Conservation (phyloP, 2,113 vertebrate genomes). For the Ranitomeya variabilis region DNA sequence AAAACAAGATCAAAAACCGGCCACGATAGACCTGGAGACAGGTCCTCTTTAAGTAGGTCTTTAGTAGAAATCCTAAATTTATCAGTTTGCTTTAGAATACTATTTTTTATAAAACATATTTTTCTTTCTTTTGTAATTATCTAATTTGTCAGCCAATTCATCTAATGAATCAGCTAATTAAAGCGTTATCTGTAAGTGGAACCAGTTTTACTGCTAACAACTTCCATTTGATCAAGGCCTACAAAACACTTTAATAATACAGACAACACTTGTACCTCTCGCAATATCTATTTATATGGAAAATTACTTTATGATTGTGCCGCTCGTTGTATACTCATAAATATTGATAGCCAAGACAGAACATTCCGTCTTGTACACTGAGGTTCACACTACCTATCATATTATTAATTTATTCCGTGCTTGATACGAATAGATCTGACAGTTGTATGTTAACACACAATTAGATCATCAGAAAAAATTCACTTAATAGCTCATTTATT, state of each 20-base stretch:
- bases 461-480: constrained; percentile 1
- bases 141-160: background rate
- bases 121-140: background rate
- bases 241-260: constrained; percentile 33
- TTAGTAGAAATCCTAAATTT: background rate
- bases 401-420: background rate
- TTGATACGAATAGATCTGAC: constrained; percentile 28
- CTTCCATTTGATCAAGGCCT: constrained; percentile 1
- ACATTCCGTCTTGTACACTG: constrained; percentile 19
- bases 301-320: constrained; percentile 39
- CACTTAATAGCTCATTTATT: constrained; percentile 14
- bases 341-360: constrained; percentile 26
- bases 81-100: background rate
- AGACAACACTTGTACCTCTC: constrained; percentile 34
- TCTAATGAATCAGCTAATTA: constrained; percentile 1
- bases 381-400: background rate
- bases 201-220: background rate
- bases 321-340: constrained; percentile 35
- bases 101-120: background rate
- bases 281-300: constrained; percentile 23
- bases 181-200: background rate
- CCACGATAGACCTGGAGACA: background rate
- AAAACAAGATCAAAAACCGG: too few relatives aligned
- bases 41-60: background rate
- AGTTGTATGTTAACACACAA: constrained; percentile 3